Conservation (phyloP, 2,888 invertebrate species). For the Iselma pallidipennis region DNA sequence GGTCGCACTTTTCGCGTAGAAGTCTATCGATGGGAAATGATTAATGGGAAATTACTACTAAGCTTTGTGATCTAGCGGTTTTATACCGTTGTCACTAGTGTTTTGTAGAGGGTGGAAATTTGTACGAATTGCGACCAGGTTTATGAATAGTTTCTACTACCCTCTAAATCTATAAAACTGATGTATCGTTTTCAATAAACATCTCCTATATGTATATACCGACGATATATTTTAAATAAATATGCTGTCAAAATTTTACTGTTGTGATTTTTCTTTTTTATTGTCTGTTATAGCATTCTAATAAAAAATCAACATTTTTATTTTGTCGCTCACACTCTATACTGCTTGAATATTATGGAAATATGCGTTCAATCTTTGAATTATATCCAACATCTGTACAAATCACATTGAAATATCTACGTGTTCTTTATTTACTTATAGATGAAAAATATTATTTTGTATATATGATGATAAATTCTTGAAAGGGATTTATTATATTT, state of each 20-base stretch:
- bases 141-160: slow-evolving; percentile 17
- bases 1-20: background rate
- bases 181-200: slow-evolving; percentile 48
- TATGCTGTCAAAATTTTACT: slow-evolving; percentile 49
- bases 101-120: slow-evolving; percentile 10
- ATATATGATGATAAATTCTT: slow-evolving; percentile 28
- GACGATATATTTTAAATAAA: slow-evolving; percentile 42
- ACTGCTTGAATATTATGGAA: slow-evolving; percentile 23
- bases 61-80: background rate
- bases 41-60: background rate
- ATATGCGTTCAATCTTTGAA: slow-evolving; percentile 24
- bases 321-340: slow-evolving; percentile 30
- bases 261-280: slow-evolving; percentile 49
- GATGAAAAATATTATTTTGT: no score
- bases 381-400: slow-evolving; percentile 25
- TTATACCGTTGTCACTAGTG: background rate
- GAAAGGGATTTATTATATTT: no score
- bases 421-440: slow-evolving; percentile 19
- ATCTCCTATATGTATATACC: slow-evolving; percentile 42
- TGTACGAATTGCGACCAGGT: slow-evolving; percentile 8
- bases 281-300: slow-evolving; percentile 36
- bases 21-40: background rate
- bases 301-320: slow-evolving; percentile 30
- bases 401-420: slow-evolving; percentile 24
- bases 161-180: slow-evolving; percentile 41